Conservation (phyloP, 2,888 invertebrate genomes). For the Pollenia labialis region DNA sequence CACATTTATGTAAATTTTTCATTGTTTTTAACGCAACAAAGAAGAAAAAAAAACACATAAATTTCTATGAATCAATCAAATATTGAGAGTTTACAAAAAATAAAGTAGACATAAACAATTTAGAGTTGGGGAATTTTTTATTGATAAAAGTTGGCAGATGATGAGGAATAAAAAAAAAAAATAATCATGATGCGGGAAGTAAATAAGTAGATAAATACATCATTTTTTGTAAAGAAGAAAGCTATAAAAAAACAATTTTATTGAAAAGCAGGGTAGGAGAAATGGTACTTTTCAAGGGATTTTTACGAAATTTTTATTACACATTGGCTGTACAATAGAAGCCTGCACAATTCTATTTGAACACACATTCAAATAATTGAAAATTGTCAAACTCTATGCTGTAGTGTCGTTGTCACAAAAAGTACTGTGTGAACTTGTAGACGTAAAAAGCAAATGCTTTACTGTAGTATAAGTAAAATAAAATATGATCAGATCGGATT, state of each 20-base stretch:
- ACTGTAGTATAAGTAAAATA: no score
- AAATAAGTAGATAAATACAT: not conserved
- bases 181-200: not conserved
- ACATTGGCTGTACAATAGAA: no score
- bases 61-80: conserved; percentile 57
- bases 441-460: no score
- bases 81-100: conserved; percentile 17
- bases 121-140: conserved; percentile 11
- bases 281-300: no score
- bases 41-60: conserved; percentile 25
- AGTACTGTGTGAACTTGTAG: no score
- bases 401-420: no score
- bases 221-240: not conserved
- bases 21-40: conserved; percentile 35
- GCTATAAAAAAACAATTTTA: not conserved
- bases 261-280: no score
- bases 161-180: not conserved
- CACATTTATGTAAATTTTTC: conserved; percentile 43
- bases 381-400: no score
- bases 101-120: conserved; percentile 42
- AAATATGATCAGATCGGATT: no score
- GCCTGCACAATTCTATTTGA: no score
- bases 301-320: no score
- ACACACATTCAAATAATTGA: no score
- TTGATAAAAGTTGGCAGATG: not conserved